These are phyloP conservation scores for Plumapathes pennacea DNA, from an alignment of 92 coral and sea anemone species.

Conservation along the genomic window DNA sequence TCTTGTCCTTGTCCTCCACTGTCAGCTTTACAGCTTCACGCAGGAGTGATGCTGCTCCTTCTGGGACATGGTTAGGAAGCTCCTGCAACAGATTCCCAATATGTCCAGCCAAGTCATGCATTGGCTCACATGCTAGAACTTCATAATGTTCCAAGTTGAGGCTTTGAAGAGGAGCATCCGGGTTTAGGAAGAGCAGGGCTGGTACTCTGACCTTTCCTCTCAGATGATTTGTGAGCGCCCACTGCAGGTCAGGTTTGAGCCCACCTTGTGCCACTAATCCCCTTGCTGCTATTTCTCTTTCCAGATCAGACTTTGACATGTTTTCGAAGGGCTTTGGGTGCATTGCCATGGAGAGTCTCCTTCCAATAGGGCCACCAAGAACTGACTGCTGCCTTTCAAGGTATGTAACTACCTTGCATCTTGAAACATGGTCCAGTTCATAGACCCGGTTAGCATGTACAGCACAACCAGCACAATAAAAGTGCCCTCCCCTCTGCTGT, in stretches of 20 bases:
- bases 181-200: neutral
- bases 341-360: neutral
- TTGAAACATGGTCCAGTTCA: conserved; percentile 20
- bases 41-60: neutral
- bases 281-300: conserved; percentile 5
- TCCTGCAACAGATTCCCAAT: conserved; percentile 1
- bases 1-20: conserved; percentile 4
- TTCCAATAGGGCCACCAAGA: neutral
- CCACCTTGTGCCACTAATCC: neutral
- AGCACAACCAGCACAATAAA: conserved; percentile 30
- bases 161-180: neutral
- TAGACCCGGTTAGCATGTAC: conserved; percentile 1
- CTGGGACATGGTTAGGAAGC: neutral
- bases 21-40: neutral
- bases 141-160: neutral
- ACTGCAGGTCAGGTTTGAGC: neutral
- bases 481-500: conserved; percentile 24
- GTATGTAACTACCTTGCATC: conserved; percentile 8
- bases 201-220: conserved; percentile 1
- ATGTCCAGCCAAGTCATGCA: conserved; percentile 1
- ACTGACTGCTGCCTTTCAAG: neutral
- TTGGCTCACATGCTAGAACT: neutral
- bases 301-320: conserved; percentile 1
- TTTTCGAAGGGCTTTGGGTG: conserved; percentile 2
- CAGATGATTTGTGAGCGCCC: neutral